Conservation (phyloP, 2,888 invertebrate genomes). For the Chironomus riparius region DNA sequence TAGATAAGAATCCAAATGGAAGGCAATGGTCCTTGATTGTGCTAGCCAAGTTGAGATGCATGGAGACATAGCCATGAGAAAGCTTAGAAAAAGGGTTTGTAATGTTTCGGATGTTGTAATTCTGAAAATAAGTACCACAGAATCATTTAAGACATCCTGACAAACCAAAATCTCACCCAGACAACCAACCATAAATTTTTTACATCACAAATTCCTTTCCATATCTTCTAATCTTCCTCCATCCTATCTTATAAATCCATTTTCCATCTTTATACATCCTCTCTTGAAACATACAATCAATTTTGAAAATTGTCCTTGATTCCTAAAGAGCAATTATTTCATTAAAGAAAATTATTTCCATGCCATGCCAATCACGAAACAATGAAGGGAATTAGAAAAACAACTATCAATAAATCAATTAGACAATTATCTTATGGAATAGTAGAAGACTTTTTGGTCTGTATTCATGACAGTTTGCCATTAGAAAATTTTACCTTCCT, state of each 20-base stretch:
- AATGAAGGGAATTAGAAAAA: background rate
- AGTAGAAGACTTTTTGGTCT: background rate
- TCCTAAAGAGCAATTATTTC: conserved; percentile 18
- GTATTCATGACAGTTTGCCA: background rate
- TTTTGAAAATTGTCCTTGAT: conserved; percentile 12
- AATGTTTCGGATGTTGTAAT: no score
- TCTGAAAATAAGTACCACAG: no score
- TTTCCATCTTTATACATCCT: no score
- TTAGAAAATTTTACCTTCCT: background rate
- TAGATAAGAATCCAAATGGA: no score
- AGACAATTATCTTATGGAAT: background rate
- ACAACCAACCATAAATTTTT: background rate
- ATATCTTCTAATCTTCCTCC: background rate
- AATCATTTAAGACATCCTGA: no score
- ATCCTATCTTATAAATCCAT: no score
- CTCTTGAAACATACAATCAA: background rate
- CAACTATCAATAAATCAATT: conserved; percentile 21
- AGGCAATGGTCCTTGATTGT: no score
- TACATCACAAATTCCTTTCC: background rate
- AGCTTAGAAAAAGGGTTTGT: no score
- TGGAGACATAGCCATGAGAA: no score
- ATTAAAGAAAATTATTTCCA: conserved; percentile 20
- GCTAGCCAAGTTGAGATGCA: no score
- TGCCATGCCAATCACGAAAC: conserved; percentile 3
- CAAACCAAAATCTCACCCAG: no score